Evolutionary conservation across 2,797 vertebrate genomes (phyloP), one percentile per base, ranked within the genome.

Genomic region (Dryobates pubescens): DNA sequence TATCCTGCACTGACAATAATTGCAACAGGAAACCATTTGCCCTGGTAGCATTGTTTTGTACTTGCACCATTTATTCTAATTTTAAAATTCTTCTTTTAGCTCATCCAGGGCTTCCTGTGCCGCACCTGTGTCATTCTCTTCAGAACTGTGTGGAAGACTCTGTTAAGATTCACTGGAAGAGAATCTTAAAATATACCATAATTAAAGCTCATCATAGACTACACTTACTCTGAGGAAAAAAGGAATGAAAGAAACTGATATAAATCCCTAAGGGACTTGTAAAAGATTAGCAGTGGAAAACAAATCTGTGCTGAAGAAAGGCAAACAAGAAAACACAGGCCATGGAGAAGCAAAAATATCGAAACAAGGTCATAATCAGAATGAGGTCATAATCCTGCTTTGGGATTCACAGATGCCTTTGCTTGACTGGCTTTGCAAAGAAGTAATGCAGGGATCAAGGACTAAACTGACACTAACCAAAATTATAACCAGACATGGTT

Each of bases 361-460:
- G 93, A 88, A 93, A 83, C 19, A 16, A 93, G 70, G 67, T 86
- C 75, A 92, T 93, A 77, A 90, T 80, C 58, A 85, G 54, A 90
- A 77, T 87, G 82, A 95, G 82, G 82, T 87, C 91, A 91, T 88
- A 96, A 94, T 94, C 93, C 89, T 75, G 36, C 76, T 94, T 77
- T 45, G 61, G 68, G 85, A 86, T 59, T 72, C 84, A 56, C 84
- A 83, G 73, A 90, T 76, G 84, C 68, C 61, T 95, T 90, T 79
- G 67, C 70, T 83, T 68, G 77, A 71, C 34, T 58, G 36, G 59
- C 53, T 93, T 89, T 70, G 73, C 45, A 77, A 88, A 79, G 77
- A 47, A 94, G 45, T 53, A 86, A 56, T 23, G 20, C 30, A 80
- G 30, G 47, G 72, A 93, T 82, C 83, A 77, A 79, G 65, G 34